Percentiles rank a stretch among this genome's conserved stretches.
These are phyloP conservation scores for Diplosoma virens DNA, from an alignment of 23 tunicate species.

Conservation along the genomic window DNA sequence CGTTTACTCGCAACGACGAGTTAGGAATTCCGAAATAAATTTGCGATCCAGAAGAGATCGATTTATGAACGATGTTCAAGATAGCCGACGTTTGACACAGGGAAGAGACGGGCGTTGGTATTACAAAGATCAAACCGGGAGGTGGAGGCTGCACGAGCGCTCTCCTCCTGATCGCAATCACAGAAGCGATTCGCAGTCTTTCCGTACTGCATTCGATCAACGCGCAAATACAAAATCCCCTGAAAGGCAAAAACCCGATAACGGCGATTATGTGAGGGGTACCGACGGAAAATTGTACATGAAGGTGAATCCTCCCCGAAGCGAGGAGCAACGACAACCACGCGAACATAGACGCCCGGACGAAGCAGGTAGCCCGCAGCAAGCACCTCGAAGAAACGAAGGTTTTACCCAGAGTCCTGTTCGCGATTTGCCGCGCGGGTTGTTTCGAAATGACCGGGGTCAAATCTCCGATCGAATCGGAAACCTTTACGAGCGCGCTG, in stretches of 20 bases:
- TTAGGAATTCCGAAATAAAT: background rate
- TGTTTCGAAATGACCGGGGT: conserved; percentile 37
- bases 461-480: conserved; percentile 49
- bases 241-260: conserved; percentile 25
- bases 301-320: conserved; percentile 58
- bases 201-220: background rate
- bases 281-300: conserved; percentile 86
- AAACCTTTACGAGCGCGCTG: conserved; percentile 38
- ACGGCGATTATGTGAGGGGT: conserved; percentile 69
- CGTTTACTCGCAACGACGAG: background rate
- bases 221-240: background rate
- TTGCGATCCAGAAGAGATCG: background rate
- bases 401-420: background rate
- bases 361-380: background rate
- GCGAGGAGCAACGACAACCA: background rate
- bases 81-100: conserved; percentile 23
- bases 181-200: background rate
- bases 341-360: background rate
- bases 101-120: conserved; percentile 96
- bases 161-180: background rate
- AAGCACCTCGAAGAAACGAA: background rate
- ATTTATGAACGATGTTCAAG: conserved; percentile 4
- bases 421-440: conserved; percentile 39
- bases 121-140: conserved; percentile 51
- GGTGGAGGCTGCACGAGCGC: conserved; percentile 47